Percentiles rank a stretch among this genome's conserved stretches.
Conservation (phyloP, 1,140 invertebrate species). For the Drosophila miranda region DNA sequence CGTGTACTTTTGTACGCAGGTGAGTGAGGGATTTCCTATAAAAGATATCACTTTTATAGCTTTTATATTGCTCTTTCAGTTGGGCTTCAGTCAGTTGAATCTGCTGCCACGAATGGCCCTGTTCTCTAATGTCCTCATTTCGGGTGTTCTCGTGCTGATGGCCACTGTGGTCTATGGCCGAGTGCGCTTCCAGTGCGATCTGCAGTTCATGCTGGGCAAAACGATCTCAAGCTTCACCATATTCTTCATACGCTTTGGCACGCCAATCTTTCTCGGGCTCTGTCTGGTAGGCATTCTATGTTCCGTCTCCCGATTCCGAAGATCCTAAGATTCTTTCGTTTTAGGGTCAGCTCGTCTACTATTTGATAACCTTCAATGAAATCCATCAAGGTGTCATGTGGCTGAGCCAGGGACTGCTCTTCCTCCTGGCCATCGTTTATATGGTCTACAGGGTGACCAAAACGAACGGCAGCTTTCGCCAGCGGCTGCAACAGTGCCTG, state of each 20-base stretch:
- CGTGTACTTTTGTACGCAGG: conserved; percentile 75
- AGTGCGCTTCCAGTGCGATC: conserved; percentile 87
- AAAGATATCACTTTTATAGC: background rate
- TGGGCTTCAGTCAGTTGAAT: conserved; percentile 64
- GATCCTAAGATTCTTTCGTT: background rate
- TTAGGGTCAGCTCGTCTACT: conserved; percentile 47
- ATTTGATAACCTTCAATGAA: conserved; percentile 27
- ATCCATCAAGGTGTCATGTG: conserved; percentile 43
- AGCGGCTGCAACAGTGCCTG: conserved; percentile 66
- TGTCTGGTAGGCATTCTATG: conserved; percentile 45
- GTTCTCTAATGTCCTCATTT: conserved; percentile 88
- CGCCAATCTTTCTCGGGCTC: conserved; percentile 63
- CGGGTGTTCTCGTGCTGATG: conserved; percentile 87
- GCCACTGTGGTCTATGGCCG: conserved; percentile 90
- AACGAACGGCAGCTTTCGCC: conserved; percentile 57
- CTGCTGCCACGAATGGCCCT: conserved; percentile 86
- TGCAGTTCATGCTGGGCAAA: conserved; percentile 91
- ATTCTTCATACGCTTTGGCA: conserved; percentile 67
- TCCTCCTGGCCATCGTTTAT: conserved; percentile 54
- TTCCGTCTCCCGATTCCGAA: background rate
- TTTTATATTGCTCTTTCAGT: conserved; percentile 20
- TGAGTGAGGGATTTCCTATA: background rate
- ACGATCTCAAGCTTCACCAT: conserved; percentile 84
- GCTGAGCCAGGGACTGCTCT: conserved; percentile 61
- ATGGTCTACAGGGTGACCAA: conserved; percentile 69